Percentiles rank a stretch among this genome's conserved stretches.
These are phyloP conservation scores for Sinohyriopsis cumingii DNA, from an alignment of 2,888 invertebrate species.

Conservation along the genomic window DNA sequence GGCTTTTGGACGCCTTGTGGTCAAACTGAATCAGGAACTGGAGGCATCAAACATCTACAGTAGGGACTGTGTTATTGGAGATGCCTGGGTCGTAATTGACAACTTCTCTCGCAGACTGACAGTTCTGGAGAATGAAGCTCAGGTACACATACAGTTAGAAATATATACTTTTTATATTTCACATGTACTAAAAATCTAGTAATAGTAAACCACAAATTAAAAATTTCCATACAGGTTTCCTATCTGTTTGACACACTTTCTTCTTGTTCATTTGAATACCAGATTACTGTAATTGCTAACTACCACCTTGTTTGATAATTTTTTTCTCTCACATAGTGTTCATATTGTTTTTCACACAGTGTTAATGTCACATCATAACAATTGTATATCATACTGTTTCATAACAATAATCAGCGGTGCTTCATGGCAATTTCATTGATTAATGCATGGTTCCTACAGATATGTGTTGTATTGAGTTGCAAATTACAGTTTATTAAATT, in stretches of 20 bases:
- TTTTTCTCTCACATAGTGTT: too few relatives aligned
- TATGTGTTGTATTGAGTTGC: too few relatives aligned
- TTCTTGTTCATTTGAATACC: neutral
- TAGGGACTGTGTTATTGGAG: constrained; percentile 61
- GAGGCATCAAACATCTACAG: constrained; percentile 66
- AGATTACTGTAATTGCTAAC: too few relatives aligned
- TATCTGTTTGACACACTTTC: neutral
- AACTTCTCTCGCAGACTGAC: constrained; percentile 64
- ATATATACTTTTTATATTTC: neutral
- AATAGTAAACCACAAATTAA: neutral
- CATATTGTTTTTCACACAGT: too few relatives aligned
- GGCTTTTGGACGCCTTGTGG: constrained; percentile 66
- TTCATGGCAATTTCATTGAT: too few relatives aligned
- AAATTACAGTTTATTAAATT: too few relatives aligned
- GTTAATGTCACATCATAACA: too few relatives aligned
- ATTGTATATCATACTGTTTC: too few relatives aligned
- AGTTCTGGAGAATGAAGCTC: constrained; percentile 70
- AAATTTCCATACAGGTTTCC: neutral
- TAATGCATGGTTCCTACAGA: too few relatives aligned
- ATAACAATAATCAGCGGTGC: too few relatives aligned
- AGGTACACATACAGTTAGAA: constrained; percentile 26
- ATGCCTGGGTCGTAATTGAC: constrained; percentile 65
- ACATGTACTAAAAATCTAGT: neutral
- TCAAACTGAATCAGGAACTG: constrained; percentile 59
- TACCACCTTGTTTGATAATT: too few relatives aligned